phyloP scores from a whole-genome alignment of 2,797 vertebrate genomes.

The Notamacropus eugenii region DNA sequence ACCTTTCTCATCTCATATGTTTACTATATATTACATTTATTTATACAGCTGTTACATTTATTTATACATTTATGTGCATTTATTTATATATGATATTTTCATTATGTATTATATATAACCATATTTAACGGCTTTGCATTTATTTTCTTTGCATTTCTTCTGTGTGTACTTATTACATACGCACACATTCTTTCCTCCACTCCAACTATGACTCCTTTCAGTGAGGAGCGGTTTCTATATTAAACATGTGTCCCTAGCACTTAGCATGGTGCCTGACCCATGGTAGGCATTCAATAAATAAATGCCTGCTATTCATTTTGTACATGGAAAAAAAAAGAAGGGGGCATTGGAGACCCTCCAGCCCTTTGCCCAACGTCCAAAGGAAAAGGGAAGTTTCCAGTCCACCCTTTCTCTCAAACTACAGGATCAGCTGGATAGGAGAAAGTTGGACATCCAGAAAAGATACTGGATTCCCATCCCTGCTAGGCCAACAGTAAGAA shows the following conservation, averaged over 20 bases:
- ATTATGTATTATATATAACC: too few relatives aligned
- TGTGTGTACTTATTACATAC: not conserved
- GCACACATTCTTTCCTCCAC: not conserved
- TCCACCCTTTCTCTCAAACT: not conserved
- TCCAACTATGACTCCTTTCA: not conserved
- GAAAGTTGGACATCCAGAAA: not conserved
- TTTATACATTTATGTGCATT: too few relatives aligned
- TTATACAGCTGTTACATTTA: too few relatives aligned
- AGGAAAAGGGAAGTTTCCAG: not conserved
- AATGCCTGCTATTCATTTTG: not conserved
- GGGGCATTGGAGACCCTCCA: not conserved
- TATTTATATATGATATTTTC: too few relatives aligned
- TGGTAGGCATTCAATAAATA: not conserved
- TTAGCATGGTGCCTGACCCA: not conserved
- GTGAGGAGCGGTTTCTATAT: not conserved
- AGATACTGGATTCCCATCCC: not conserved
- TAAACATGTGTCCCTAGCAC: not conserved
- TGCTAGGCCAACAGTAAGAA: not conserved
- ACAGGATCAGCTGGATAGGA: not conserved
- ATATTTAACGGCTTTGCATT: not conserved
- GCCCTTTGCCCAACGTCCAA: not conserved
- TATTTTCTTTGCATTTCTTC: not conserved
- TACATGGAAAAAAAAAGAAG: not conserved
- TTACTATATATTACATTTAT: not conserved
- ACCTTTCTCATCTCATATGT: not conserved